Base-by-base conservation (phyloP, 2,888 invertebrate species). In the Acanthopleura granulata region DNA sequence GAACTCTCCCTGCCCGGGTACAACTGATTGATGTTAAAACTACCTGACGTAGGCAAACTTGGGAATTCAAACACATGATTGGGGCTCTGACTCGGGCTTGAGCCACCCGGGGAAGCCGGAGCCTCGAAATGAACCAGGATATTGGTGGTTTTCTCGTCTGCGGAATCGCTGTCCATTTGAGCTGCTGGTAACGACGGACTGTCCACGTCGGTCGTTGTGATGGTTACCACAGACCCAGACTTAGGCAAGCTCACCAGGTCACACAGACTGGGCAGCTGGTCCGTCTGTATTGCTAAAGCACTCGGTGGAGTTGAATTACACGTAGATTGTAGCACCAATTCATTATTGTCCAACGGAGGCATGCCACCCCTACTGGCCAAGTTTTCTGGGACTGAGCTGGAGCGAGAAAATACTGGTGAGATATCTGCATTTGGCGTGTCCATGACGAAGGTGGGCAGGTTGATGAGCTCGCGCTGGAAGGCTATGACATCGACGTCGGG, bases 391-490 rank as follows among this genome's bases (percentile, higher is more conserved):
- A 89, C 89, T 12, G 89, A 89, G 78, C 88, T 89, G 50, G 88
- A 89, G n/a, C 89, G 77, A 0, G 88, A 88, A 74, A 89, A 85
- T 49, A 89, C 84, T 0, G 88, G 88, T 0, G 89, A 88, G 9
- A 87, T 84, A 78, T 89, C 89, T 27, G 84, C 77, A 25, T 83
- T 81, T 3, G 87, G 86, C 0, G 89, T 88, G 76, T 90, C 89
- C 82, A 90, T 86, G 62, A 89, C 89, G 80, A 89, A 90, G 1
- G 87, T 89, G 0, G 93, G 93, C 76, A 93, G 87, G 85, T 93
- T 93, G 82, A 93, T 93, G 30, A 93, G 89, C 81, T 93, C 92
- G 79, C 92, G 89, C 86, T 93, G 92, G 83, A 93, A 92, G 61
- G 92, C 92, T 49, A 91, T 88, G 66, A 93, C 92, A 83, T 92